Evolutionary conservation across 1,140 invertebrate species (phyloP).

Genomic region (Copidosoma floridanum): DNA sequence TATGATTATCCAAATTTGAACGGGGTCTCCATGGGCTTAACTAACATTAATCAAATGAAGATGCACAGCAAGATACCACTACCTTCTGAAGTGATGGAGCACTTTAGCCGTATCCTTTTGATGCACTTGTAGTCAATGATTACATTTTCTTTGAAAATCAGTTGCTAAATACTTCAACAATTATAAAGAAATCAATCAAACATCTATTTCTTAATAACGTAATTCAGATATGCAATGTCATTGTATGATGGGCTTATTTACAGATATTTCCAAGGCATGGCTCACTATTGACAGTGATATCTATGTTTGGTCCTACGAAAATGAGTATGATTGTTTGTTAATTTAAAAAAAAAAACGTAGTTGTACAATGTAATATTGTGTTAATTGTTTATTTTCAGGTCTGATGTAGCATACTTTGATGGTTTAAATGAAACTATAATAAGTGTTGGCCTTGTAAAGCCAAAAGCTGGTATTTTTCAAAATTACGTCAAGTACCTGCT

Average conservation of each 20-base stretch:
- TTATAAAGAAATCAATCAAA: not conserved
- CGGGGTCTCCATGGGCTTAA: constrained; percentile 64
- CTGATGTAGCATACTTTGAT: constrained; percentile 91
- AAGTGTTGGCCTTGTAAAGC: constrained; percentile 81
- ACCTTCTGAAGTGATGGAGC: constrained; percentile 88
- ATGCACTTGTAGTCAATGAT: not conserved
- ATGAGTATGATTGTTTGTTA: constrained; percentile 38
- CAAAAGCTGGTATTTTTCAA: constrained; percentile 84
- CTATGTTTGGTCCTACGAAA: constrained; percentile 74
- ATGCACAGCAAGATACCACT: constrained; percentile 81
- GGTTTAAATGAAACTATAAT: constrained; percentile 88
- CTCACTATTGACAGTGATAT: constrained; percentile 96
- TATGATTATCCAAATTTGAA: constrained; percentile 83
- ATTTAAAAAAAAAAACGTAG: not conserved
- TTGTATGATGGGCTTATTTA: constrained; percentile 94
- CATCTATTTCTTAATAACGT: constrained; percentile 35
- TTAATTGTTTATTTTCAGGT: constrained; percentile 54
- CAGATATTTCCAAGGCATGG: constrained; percentile 95
- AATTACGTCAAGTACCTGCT: constrained; percentile 90
- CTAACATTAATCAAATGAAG: constrained; percentile 75
- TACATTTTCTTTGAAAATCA: too few species aligned
- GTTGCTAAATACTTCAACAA: too few species aligned
- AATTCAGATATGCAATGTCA: constrained; percentile 84
- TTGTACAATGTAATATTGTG: not conserved
- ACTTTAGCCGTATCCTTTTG: constrained; percentile 86